Base-by-base conservation (phyloP, 2,797 vertebrate species). In the Chaenodraco wilsoni region DNA sequence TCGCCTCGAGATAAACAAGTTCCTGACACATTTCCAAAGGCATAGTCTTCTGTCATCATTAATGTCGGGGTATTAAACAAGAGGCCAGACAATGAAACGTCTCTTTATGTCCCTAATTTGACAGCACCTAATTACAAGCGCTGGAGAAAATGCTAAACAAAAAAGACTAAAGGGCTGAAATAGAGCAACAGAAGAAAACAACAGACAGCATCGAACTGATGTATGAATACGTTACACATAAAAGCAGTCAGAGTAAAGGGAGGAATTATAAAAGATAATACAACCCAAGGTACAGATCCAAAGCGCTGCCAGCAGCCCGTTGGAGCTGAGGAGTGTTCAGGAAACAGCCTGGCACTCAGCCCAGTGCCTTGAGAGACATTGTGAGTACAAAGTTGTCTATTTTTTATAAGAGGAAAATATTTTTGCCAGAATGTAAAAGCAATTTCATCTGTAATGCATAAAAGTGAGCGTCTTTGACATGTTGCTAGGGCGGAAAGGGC, bases 61-160 rank as follows among this genome's bases (percentile, higher is more conserved):
- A 63, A 83, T 78, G 65, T 80, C 17, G 74, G 64, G 43, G 59
- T 80, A 78, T 73, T 65, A 61, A 81, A 84, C 56, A 9, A 27
- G 16, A 69, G 45, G 68, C 66, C 49, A 44, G 50, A 61, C 43
- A 52, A n/a, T 33, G 67, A 79, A 69, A 59, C 50, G 57, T 65
- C 40, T 65, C n/a, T 69, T 64, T 84, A 65, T 63, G 21, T 73
- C 41, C 50, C 59, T 9, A 69, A 75, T 81, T 65, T 70, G 79
- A 85, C 61, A 76, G 76, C 65, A 56, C 10, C 44, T 82, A 82
- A 86, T 86, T 85, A 80, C 54, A 19, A 44, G 77, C 78, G 63
- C 49, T 65, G 57, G 60, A 78, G 63, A 65, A 73, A 72, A 69
- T 33, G 45, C 31, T 13, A 23, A 1, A 77, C 23, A 69, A 80